Percentiles rank a stretch among this genome's conserved stretches.
phyloP scores from a whole-genome alignment of 2,888 invertebrate species.

The Pharmacophagus antenor region DNA sequence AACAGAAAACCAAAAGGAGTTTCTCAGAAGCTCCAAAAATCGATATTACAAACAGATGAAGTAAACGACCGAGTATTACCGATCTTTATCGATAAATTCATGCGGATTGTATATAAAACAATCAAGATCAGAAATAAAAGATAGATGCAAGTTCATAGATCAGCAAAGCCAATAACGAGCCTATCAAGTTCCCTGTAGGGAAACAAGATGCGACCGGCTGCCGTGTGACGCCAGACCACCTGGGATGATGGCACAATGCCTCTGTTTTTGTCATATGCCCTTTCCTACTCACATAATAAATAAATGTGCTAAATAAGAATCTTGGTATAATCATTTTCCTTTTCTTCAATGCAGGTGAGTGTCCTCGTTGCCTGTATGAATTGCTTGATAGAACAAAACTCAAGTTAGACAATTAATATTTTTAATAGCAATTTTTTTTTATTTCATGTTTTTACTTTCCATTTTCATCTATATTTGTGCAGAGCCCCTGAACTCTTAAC shows the following conservation, averaged over 20 bases:
- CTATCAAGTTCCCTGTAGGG: conserved; percentile 34
- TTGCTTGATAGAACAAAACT: too few species aligned
- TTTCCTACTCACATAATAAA: conserved; percentile 29
- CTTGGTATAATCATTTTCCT: not conserved
- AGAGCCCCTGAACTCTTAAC: too few species aligned
- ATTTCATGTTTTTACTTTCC: too few species aligned
- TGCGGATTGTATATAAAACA: conserved; percentile 13
- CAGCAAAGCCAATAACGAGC: conserved; percentile 33
- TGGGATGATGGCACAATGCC: conserved; percentile 45
- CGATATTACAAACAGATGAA: not conserved
- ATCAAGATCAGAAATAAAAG: conserved; percentile 15
- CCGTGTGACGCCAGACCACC: conserved; percentile 48
- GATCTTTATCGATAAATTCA: not conserved
- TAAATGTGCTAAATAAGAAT: not conserved
- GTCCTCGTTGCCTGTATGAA: not conserved
- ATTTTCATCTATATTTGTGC: too few species aligned
- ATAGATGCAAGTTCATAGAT: conserved; percentile 49
- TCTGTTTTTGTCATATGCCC: conserved; percentile 46
- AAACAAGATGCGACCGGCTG: conserved; percentile 43
- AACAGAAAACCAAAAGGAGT: not conserved
- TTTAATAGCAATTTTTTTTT: too few species aligned
- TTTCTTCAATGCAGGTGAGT: not conserved
- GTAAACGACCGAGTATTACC: not conserved
- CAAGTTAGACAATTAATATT: too few species aligned
- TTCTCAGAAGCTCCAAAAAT: not conserved